Percentiles rank a stretch among this genome's conserved stretches.
Conservation (phyloP, 1,140 invertebrate genomes). For the Pogonognathellus flavescens region DNA sequence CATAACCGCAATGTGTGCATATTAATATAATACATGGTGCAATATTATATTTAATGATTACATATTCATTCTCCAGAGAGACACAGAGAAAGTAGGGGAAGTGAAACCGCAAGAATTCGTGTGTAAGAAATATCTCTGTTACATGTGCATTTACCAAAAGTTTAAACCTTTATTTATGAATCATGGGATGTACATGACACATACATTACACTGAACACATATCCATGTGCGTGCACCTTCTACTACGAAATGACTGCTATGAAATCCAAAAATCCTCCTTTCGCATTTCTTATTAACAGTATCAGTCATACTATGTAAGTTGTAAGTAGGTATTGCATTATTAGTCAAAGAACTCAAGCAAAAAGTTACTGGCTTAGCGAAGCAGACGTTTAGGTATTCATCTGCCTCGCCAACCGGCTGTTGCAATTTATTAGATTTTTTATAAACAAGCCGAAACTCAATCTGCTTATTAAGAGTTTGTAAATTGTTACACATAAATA, state of each 20-base stretch:
- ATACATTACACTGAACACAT: too few species aligned
- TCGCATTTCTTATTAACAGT: neutral
- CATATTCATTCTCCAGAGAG: too few species aligned
- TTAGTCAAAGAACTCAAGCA: too few species aligned
- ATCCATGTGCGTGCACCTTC: too few species aligned
- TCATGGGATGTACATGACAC: too few species aligned
- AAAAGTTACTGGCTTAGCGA: conserved; percentile 9
- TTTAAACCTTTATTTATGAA: too few species aligned
- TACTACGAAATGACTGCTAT: neutral
- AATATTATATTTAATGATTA: too few species aligned
- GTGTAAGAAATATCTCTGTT: too few species aligned
- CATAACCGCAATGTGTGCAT: conserved; percentile 27
- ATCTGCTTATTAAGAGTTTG: conserved; percentile 9
- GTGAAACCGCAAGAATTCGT: conserved; percentile 9
- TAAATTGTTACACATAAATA: neutral
- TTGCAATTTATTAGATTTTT: conserved; percentile 48
- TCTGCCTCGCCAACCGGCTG: conserved; percentile 35
- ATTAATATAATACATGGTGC: too few species aligned
- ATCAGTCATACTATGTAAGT: too few species aligned
- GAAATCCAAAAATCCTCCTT: conserved; percentile 27
- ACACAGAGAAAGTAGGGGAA: conserved; percentile 1
- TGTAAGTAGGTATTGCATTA: too few species aligned
- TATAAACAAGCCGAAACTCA: neutral
- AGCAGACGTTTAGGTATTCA: neutral
- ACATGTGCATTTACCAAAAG: too few species aligned